A percentile compares a stretch with the other conserved stretches of the same genome.
phyloP scores from a whole-genome alignment of 2,113 vertebrate species.

The Malaclemys terrapin region DNA sequence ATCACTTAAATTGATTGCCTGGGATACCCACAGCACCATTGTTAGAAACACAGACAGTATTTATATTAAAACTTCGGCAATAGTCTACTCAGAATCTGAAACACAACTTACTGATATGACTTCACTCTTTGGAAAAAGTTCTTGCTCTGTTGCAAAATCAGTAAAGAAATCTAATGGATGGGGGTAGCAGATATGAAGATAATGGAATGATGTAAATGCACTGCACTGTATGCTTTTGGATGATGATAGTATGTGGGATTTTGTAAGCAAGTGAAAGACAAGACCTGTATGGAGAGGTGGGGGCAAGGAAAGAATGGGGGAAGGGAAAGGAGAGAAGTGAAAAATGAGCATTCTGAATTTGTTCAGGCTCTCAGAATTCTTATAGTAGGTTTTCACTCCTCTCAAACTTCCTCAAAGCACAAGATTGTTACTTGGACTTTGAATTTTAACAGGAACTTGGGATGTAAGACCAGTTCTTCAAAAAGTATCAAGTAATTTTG shows the following conservation, averaged over 20 bases:
- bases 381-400: background rate
- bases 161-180: background rate
- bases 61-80: background rate
- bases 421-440: background rate
- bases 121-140: background rate
- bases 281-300: background rate
- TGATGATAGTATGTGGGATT: background rate
- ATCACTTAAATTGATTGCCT: background rate
- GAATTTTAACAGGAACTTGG: background rate
- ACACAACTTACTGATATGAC: background rate
- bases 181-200: background rate
- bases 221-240: background rate
- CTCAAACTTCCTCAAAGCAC: background rate
- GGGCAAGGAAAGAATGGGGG: background rate
- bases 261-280: background rate
- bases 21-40: background rate
- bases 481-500: background rate
- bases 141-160: background rate
- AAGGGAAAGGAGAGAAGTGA: background rate
- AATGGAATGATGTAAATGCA: background rate
- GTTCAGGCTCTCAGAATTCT: background rate
- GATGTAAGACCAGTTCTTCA: background rate
- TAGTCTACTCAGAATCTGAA: background rate
- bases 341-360: background rate
- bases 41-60: background rate